Evolutionary conservation across 2,888 invertebrate genomes (phyloP).

Genomic region (Synergus japonicus): DNA sequence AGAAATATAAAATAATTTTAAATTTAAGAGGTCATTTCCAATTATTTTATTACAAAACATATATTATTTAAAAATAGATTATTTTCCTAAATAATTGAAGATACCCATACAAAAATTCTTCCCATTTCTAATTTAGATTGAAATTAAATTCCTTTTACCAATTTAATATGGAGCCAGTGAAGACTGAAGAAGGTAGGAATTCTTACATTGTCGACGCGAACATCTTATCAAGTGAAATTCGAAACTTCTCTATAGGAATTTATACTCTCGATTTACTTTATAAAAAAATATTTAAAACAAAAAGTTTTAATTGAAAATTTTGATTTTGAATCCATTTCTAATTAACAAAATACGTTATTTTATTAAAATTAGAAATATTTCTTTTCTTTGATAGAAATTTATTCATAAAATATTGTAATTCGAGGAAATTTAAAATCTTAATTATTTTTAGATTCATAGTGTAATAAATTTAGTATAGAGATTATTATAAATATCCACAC

Average conservation of each 20-base stretch:
- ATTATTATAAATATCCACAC: background rate
- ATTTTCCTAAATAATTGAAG: background rate
- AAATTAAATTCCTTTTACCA: background rate
- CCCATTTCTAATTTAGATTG: background rate
- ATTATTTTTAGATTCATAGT: background rate
- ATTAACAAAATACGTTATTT: background rate
- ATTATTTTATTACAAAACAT: no score
- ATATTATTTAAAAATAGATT: background rate
- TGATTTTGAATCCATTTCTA: background rate
- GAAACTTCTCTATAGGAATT: background rate
- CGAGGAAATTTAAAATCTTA: background rate
- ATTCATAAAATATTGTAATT: background rate
- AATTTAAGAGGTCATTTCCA: background rate
- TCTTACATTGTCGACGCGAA: background rate
- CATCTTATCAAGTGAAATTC: constrained; percentile 20
- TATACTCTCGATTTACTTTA: background rate
- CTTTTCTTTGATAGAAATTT: background rate
- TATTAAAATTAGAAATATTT: background rate
- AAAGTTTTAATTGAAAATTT: background rate
- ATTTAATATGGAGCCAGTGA: constrained; percentile 19
- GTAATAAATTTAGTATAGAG: background rate
- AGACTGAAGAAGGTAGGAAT: constrained; percentile 34
- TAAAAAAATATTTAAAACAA: background rate
- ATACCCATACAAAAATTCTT: background rate
- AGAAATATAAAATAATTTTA: background rate